phyloP scores from a whole-genome alignment of 2,888 invertebrate genomes.

The Notodonta ziczac region DNA sequence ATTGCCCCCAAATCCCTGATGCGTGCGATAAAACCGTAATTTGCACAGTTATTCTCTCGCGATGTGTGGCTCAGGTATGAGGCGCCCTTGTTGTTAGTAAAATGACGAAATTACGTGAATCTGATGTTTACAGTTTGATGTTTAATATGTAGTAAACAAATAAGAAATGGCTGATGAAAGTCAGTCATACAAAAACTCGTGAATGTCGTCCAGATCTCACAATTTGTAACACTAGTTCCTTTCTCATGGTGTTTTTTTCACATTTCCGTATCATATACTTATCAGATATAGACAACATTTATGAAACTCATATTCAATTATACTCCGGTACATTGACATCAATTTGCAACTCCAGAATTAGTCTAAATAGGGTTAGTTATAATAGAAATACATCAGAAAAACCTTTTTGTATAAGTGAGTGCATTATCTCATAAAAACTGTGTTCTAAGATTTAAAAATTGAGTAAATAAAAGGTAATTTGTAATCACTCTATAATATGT shows the following conservation, averaged over 20 bases:
- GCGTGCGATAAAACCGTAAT: conserved; percentile 47
- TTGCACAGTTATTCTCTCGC: conserved; percentile 31
- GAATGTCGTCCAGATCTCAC: conserved; percentile 32
- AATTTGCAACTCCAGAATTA: too few species aligned
- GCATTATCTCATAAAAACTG: too few species aligned
- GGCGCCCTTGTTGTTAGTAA: conserved; percentile 14
- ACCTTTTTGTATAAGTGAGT: too few species aligned
- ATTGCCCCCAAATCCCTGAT: conserved; percentile 87
- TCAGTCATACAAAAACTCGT: conserved; percentile 14
- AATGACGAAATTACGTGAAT: background rate
- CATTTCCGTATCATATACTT: background rate
- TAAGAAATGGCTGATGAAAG: conserved; percentile 8
- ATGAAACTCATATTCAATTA: too few species aligned
- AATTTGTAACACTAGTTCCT: conserved; percentile 30
- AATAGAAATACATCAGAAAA: too few species aligned
- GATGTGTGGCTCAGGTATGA: conserved; percentile 25
- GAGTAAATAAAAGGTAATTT: too few species aligned
- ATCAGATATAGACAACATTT: background rate
- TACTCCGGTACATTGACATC: too few species aligned
- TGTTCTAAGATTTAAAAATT: too few species aligned
- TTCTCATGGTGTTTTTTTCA: conserved; percentile 5
- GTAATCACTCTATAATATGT: too few species aligned
- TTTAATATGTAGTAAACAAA: conserved; percentile 6
- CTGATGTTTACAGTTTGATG: background rate
- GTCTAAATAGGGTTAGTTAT: too few species aligned